Conservation (phyloP, 1,140 invertebrate genomes). For the Euwallacea similis region DNA sequence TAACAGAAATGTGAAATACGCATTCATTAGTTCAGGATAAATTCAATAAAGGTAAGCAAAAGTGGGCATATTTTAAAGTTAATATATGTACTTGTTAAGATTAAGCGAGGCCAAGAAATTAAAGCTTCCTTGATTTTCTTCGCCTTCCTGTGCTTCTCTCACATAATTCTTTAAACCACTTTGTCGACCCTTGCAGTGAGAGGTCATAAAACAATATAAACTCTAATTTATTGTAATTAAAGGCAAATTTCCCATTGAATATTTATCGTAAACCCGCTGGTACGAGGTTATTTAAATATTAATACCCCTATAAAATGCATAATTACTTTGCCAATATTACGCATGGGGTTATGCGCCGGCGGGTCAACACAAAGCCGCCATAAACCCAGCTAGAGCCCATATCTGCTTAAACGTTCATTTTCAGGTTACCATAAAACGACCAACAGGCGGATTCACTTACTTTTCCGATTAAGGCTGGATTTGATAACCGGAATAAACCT, state of each 20-base stretch:
- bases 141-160: no score
- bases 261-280: conserved; percentile 21
- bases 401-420: conserved; percentile 10
- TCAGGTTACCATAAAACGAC: conserved; percentile 20
- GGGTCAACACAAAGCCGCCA: conserved; percentile 23
- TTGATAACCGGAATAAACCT: conserved; percentile 23
- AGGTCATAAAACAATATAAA: conserved; percentile 1
- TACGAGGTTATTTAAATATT: conserved; percentile 10
- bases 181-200: no score
- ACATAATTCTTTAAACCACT: no score
- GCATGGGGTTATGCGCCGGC: conserved; percentile 11
- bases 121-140: no score
- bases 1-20: no score
- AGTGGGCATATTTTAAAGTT: no score
- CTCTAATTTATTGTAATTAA: conserved; percentile 30
- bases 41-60: no score
- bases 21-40: no score
- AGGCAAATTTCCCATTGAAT: conserved; percentile 12
- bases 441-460: conserved; percentile 21
- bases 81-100: no score
- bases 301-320: conserved; percentile 27
- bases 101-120: no score
- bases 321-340: conserved; percentile 26
- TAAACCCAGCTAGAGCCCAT: conserved; percentile 21
- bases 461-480: conserved; percentile 14